Evolutionary conservation across 2,113 vertebrate species (phyloP).

Genomic region (Pygathrix nemaeus): DNA sequence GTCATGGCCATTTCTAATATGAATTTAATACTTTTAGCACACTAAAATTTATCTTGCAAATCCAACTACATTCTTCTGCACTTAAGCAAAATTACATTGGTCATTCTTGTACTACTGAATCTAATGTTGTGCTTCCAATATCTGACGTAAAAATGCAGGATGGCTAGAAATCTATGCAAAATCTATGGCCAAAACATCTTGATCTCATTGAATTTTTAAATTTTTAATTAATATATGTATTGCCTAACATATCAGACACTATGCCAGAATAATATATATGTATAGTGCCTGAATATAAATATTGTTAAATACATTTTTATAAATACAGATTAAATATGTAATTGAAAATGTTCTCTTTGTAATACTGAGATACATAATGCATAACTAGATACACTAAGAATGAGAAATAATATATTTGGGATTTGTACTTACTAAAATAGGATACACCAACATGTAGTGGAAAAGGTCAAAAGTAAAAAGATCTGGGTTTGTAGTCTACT

Average conservation of each 20-base stretch:
- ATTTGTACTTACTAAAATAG: neutral
- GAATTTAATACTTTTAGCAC: neutral
- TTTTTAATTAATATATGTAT: slow-evolving; percentile 12
- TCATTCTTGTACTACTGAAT: neutral
- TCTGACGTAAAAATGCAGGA: neutral
- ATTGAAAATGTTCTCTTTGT: neutral
- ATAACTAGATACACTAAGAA: neutral
- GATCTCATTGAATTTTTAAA: neutral
- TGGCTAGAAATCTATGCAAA: slow-evolving; percentile 1
- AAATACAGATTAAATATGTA: neutral
- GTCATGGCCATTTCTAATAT: neutral
- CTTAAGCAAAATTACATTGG: neutral
- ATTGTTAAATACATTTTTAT: neutral
- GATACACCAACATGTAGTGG: neutral
- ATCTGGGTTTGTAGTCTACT: neutral
- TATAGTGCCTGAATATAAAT: neutral
- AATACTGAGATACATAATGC: neutral
- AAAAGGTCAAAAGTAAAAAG: neutral
- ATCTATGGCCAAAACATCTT: neutral
- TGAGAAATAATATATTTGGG: neutral
- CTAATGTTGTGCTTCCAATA: slow-evolving; percentile 8
- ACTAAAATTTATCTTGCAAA: neutral
- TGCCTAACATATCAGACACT: neutral
- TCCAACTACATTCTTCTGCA: slow-evolving; percentile 28
- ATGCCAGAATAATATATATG: neutral